phyloP scores from a whole-genome alignment of 2,113 vertebrate species.

The Cranoglanis bouderius region DNA sequence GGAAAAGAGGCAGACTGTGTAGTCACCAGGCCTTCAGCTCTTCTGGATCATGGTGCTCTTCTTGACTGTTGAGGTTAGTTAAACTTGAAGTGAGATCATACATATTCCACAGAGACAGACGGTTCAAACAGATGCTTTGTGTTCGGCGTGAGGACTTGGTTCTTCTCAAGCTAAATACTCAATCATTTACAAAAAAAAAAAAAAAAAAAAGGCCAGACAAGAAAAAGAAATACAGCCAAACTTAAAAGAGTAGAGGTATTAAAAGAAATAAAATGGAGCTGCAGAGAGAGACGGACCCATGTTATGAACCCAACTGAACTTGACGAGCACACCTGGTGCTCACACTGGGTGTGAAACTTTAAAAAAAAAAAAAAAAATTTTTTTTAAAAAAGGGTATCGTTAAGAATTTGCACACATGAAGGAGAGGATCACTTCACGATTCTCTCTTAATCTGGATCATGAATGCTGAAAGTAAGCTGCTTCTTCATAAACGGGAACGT shows the following conservation, averaged over 20 bases:
- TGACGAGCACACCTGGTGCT: background rate
- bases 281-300: background rate
- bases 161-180: background rate
- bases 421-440: background rate
- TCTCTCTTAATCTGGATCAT: background rate
- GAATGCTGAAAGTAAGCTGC: background rate
- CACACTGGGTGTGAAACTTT: too few species aligned
- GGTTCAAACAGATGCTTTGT: background rate
- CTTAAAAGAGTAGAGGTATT: background rate
- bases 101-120: slow-evolving; percentile 29
- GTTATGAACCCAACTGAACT: background rate
- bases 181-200: background rate
- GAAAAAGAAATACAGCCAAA: background rate
- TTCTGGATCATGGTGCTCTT: slow-evolving; percentile 34
- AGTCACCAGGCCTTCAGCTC: background rate
- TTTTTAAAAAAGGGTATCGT: too few species aligned
- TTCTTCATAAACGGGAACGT: background rate
- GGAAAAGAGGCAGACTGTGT: background rate
- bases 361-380: too few species aligned
- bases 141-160: background rate
- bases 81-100: slow-evolving; percentile 36
- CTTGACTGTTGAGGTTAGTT: slow-evolving; percentile 48
- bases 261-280: background rate
- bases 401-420: background rate
- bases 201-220: too few species aligned